Conservation (phyloP, 2,113 vertebrate species). For the Nycticryphes semicollaris region DNA sequence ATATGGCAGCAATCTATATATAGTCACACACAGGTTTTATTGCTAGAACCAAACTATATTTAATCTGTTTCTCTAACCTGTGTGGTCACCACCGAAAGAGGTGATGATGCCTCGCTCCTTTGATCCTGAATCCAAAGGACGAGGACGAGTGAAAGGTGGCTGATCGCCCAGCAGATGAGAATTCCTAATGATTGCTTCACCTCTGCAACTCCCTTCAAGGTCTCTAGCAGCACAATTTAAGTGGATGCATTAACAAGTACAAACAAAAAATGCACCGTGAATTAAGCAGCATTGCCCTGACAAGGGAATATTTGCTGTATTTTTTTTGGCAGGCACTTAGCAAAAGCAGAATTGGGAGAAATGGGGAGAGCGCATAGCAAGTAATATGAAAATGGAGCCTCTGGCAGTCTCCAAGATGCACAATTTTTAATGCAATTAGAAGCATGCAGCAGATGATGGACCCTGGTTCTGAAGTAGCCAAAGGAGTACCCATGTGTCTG, state of each 20-base stretch:
- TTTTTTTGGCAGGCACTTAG: slow-evolving; percentile 26
- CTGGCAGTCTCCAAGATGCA: neutral
- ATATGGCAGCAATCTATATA: neutral
- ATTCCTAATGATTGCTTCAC: neutral
- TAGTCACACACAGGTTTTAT: neutral
- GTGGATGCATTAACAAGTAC: neutral
- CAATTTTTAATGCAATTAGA: neutral
- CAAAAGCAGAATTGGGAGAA: neutral
- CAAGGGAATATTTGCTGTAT: slow-evolving; percentile 6
- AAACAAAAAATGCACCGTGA: neutral
- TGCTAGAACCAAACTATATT: neutral
- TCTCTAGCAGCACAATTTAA: neutral
- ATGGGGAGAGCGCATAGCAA: neutral
- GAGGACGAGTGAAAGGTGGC: neutral
- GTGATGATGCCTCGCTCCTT: neutral
- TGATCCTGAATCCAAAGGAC: neutral
- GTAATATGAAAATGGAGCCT: neutral
- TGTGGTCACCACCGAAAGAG: neutral
- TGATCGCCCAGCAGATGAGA: neutral
- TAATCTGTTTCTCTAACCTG: neutral
- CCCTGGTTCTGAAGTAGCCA: neutral
- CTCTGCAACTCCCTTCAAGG: neutral
- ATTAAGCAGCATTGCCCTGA: neutral
- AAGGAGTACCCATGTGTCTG: neutral
- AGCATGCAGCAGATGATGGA: neutral